A percentile compares a stretch with the other conserved stretches of the same genome.
Evolutionary conservation across 2,888 invertebrate species (phyloP).

Genomic region (Spilosoma lubricipeda): DNA sequence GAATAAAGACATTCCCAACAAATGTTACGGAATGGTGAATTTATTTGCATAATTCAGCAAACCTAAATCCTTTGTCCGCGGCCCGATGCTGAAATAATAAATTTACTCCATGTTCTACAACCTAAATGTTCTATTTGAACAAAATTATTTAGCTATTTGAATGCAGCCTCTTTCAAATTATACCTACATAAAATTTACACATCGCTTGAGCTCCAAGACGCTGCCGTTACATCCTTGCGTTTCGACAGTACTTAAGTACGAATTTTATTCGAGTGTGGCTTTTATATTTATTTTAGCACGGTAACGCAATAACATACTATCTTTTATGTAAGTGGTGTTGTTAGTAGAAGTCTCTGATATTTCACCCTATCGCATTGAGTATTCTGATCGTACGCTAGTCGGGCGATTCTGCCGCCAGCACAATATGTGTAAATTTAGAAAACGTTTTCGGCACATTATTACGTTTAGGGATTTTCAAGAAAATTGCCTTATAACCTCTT

Average conservation of each 20-base stretch:
- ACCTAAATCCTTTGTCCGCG: conserved; percentile 84
- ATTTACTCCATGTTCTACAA: conserved; percentile 82
- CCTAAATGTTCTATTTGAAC: conserved; percentile 77
- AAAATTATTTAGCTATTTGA: conserved; percentile 81
- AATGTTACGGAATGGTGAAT: conserved; percentile 86
- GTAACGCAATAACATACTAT: conserved; percentile 46
- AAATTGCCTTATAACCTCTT: conserved; percentile 85
- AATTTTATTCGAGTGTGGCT: conserved; percentile 38
- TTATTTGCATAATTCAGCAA: conserved; percentile 86
- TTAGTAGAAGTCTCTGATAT: conserved; percentile 68
- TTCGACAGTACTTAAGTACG: conserved; percentile 36
- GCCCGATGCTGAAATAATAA: conserved; percentile 81
- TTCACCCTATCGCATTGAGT: conserved; percentile 75
- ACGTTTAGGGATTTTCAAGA: conserved; percentile 85
- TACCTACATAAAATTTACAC: conserved; percentile 53
- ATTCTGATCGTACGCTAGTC: conserved; percentile 79
- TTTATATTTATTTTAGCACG: conserved; percentile 37
- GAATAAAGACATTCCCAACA: conserved; percentile 85
- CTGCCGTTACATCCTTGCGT: conserved; percentile 38
- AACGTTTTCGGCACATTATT: conserved; percentile 85
- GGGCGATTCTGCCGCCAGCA: conserved; percentile 78
- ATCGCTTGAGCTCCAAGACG: conserved; percentile 53
- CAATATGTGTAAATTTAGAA: conserved; percentile 86
- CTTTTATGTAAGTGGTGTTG: conserved; percentile 62
- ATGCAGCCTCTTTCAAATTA: conserved; percentile 63